Conservation (phyloP, 2,888 invertebrate species). For the Spicauda simplicius region DNA sequence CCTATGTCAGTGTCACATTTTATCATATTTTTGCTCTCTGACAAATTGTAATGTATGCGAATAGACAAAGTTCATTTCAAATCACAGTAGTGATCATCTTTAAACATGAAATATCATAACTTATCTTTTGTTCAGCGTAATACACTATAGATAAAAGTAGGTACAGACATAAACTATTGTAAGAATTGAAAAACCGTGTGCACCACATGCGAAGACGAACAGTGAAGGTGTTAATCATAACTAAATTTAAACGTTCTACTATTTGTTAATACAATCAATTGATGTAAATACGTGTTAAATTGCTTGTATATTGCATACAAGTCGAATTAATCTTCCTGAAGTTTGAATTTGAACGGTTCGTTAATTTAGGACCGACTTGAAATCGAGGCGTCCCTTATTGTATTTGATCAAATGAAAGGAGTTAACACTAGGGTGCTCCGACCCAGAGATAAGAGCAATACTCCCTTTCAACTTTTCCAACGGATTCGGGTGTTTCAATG, state of each 20-base stretch:
- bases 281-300: background rate
- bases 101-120: too few relatives aligned
- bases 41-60: too few relatives aligned
- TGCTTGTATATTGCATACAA: background rate
- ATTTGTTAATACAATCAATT: background rate
- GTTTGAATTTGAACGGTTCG: background rate
- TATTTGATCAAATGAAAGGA: constrained; percentile 7
- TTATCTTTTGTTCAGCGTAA: too few relatives aligned
- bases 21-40: too few relatives aligned
- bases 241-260: background rate
- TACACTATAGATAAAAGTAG: too few relatives aligned
- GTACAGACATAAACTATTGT: too few relatives aligned
- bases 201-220: too few relatives aligned
- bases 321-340: constrained; percentile 3
- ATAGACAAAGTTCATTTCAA: too few relatives aligned
- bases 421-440: background rate
- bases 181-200: too few relatives aligned
- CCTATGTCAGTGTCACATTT: too few relatives aligned
- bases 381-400: background rate
- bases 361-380: background rate
- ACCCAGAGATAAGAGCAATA: constrained; percentile 11
- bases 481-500: background rate
- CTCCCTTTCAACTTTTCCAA: constrained; percentile 4
- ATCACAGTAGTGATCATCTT: too few relatives aligned
- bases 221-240: background rate